Evolutionary conservation across 2,797 vertebrate species (phyloP).

Genomic region (Sebastes itinus): DNA sequence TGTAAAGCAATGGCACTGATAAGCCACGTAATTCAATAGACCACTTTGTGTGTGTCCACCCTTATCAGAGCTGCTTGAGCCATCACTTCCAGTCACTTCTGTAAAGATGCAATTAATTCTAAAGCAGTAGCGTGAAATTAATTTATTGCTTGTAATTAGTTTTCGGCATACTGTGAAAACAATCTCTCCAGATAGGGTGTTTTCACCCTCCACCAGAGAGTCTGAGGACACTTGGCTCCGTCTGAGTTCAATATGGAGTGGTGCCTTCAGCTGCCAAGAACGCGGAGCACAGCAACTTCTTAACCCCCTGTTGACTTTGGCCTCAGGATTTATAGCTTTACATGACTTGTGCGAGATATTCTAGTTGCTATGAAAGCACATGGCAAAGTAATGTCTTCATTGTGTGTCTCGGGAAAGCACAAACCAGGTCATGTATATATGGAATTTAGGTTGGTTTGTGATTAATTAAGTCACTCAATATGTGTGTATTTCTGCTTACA

Average conservation of each 20-base stretch:
- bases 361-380: constrained; percentile 3
- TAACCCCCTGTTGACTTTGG: constrained; percentile 49
- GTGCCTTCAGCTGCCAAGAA: constrained; percentile 55
- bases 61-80: constrained; percentile 72
- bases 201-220: constrained; percentile 59
- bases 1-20: constrained; percentile 49
- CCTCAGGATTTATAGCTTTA: constrained; percentile 35
- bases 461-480: constrained; percentile 20
- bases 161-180: constrained; percentile 81
- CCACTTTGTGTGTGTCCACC: constrained; percentile 66
- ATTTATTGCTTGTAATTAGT: constrained; percentile 84
- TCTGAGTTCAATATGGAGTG: constrained; percentile 53
- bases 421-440: constrained; percentile 41
- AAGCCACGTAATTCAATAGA: constrained; percentile 67
- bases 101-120: constrained; percentile 82
- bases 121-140: constrained; percentile 83
- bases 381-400: constrained; percentile 13
- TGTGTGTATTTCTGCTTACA: not conserved
- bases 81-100: constrained; percentile 74
- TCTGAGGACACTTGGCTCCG: constrained; percentile 66
- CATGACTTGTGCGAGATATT: constrained; percentile 24
- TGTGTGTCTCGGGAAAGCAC: constrained; percentile 11
- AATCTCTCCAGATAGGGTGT: constrained; percentile 73
- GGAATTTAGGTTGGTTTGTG: constrained; percentile 27
- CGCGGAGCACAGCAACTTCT: constrained; percentile 26